Percentiles rank a stretch among this genome's conserved stretches.
Evolutionary conservation across 2,888 invertebrate species (phyloP).

Genomic region (Cetonia aurata): DNA sequence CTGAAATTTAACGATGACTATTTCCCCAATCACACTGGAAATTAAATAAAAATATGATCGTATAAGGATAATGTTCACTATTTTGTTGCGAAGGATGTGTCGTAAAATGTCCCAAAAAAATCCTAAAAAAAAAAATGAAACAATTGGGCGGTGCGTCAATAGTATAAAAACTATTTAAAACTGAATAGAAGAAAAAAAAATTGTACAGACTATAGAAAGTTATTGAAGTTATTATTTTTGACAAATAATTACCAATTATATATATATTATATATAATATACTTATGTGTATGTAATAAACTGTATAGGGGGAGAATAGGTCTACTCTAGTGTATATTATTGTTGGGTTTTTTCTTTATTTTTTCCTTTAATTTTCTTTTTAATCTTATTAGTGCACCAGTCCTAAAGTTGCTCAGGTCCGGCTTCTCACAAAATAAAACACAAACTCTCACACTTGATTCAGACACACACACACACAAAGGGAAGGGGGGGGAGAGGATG

Average conservation of each 20-base stretch:
- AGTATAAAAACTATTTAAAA: too few species aligned
- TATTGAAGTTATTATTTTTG: constrained; percentile 64
- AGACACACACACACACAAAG: too few species aligned
- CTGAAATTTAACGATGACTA: too few species aligned
- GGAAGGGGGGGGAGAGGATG: neutral
- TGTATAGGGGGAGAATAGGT: constrained; percentile 65
- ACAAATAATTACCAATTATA: constrained; percentile 63
- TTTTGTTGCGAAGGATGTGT: constrained; percentile 26
- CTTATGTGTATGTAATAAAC: constrained; percentile 59
- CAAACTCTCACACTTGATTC: neutral
- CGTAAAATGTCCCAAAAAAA: constrained; percentile 34
- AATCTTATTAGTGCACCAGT: constrained; percentile 49
- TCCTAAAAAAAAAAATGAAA: constrained; percentile 11
- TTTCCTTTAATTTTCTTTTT: constrained; percentile 39
- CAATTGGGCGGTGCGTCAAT: constrained; percentile 54
- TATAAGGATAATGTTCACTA: too few species aligned
- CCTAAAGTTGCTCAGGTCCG: constrained; percentile 61
- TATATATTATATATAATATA: constrained; percentile 50
- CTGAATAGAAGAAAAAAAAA: constrained; percentile 44
- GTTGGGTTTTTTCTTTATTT: constrained; percentile 59
- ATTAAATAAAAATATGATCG: too few species aligned
- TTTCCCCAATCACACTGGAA: too few species aligned
- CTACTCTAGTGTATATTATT: constrained; percentile 63
- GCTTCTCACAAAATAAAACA: constrained; percentile 36
- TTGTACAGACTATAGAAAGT: constrained; percentile 64